Evolutionary conservation across 2,888 invertebrate genomes (phyloP).

Genomic region (Rhamnusium bicolor): DNA sequence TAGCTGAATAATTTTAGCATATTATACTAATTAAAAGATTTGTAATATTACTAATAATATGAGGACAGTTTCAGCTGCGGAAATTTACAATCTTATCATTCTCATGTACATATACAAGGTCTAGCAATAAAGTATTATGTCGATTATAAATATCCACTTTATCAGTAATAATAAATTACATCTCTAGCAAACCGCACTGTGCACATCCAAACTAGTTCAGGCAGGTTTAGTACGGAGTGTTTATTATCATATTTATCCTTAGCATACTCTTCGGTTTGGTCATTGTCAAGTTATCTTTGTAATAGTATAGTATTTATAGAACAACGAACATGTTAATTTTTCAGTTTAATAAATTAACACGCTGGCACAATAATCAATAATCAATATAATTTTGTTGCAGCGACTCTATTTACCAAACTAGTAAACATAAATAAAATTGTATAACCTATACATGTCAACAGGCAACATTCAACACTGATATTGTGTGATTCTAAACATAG

Average conservation of each 20-base stretch:
- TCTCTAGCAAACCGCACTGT: not conserved
- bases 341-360: not conserved
- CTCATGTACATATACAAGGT: not conserved
- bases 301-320: not conserved
- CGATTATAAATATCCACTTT: not conserved
- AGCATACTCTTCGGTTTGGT: not conserved
- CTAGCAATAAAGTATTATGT: not conserved
- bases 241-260: conserved; percentile 1
- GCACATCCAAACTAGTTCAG: not conserved
- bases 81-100: too few relatives aligned
- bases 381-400: too few relatives aligned
- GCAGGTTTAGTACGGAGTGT: not conserved
- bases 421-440: too few relatives aligned
- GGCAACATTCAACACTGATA: too few relatives aligned
- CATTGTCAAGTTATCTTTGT: not conserved
- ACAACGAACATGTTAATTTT: not conserved
- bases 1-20: not conserved
- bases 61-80: not conserved
- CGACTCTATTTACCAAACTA: too few relatives aligned
- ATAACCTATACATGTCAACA: too few relatives aligned
- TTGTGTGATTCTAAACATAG: too few relatives aligned
- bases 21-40: not conserved
- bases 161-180: not conserved
- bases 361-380: too few relatives aligned
- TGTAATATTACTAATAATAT: not conserved